Evolutionary conservation across 2,888 invertebrate species (phyloP), one percentile per base, ranked within the genome.

Genomic region (Acanthosepion lycidas): DNA sequence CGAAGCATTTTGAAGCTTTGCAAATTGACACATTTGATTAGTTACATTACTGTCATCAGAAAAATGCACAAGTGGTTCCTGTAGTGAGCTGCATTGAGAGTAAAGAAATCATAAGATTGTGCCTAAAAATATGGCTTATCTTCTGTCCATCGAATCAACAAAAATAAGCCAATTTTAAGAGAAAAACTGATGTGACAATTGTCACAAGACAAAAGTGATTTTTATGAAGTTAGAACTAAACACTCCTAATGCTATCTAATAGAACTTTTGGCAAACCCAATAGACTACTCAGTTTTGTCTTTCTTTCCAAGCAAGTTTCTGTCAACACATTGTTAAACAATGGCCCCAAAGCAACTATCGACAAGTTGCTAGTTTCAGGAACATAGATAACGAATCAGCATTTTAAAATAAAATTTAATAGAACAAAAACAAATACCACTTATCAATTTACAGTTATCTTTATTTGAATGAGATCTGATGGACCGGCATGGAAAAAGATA

Each of bases 401-500:
- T 78, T n/a, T 92, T 42, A 55, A 94, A 94, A 94, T 51, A 94
- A 94, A 94, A 48, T 28, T 48, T 64, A n/a, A 94, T 33, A 94
- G 42, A 94, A 94, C 51, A 94, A 55, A 94, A 94, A 55, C 51
- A 53, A 55, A 94, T 64, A 33, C 59, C 55, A 59, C 55, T 64
- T 64, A 92, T 92, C 51, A 59, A 94, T 94, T 94, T 55, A 94
- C 94, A 94, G 64, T 94, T 94, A 94, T 94, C 64, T 94, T 94
- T 94, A 94, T 94, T 94, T 94, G 64, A 94, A 94, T 94, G 94
- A 94, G 94, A 94, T 94, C 94, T 94, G 94, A 94, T 94, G 94
- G 94, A 94, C 94, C 64, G 59, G 94, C 94, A 94, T 94, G 94
- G 94, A 59, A 94, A 94, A 94, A 59, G 28, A 48, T 42, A 33